A percentile compares a stretch with the other conserved stretches of the same genome.
Conservation (phyloP, 2,888 invertebrate species). For the Sesamia inferens region DNA sequence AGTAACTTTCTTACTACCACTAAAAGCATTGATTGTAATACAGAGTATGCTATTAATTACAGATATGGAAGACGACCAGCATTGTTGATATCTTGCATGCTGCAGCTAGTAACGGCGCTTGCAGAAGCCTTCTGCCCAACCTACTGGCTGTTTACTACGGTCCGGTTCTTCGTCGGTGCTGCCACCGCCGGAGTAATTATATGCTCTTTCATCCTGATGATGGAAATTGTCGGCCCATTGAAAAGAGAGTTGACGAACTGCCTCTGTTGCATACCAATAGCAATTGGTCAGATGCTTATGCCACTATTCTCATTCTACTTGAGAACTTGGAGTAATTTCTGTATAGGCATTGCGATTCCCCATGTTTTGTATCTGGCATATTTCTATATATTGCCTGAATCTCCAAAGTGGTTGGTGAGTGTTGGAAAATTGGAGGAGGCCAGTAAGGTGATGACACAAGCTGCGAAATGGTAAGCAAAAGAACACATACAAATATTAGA, state of each 20-base stretch:
- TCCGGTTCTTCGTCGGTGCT: conserved; percentile 91
- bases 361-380: conserved; percentile 89
- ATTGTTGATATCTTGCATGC: conserved; percentile 90
- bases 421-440: conserved; percentile 91
- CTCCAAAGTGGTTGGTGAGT: conserved; percentile 93
- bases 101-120: conserved; percentile 91
- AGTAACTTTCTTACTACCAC: background rate
- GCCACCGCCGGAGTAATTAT: conserved; percentile 94
- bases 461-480: conserved; percentile 83
- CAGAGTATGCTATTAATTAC: conserved; percentile 56
- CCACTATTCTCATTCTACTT: conserved; percentile 90
- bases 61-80: conserved; percentile 93
- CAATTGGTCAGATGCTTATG: conserved; percentile 90
- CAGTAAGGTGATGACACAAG: conserved; percentile 89
- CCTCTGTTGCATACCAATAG: conserved; percentile 90
- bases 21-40: background rate
- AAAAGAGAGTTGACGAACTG: conserved; percentile 86
- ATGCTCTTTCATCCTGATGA: conserved; percentile 91
- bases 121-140: conserved; percentile 91
- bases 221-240: conserved; percentile 89
- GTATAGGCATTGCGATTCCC: conserved; percentile 90
- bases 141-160: conserved; percentile 87
- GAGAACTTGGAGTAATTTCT: conserved; percentile 91
- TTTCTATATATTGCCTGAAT: conserved; percentile 92
- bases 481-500: background rate